phyloP scores from a whole-genome alignment of 2,113 vertebrate genomes.

The Eubucco bourcierii region DNA sequence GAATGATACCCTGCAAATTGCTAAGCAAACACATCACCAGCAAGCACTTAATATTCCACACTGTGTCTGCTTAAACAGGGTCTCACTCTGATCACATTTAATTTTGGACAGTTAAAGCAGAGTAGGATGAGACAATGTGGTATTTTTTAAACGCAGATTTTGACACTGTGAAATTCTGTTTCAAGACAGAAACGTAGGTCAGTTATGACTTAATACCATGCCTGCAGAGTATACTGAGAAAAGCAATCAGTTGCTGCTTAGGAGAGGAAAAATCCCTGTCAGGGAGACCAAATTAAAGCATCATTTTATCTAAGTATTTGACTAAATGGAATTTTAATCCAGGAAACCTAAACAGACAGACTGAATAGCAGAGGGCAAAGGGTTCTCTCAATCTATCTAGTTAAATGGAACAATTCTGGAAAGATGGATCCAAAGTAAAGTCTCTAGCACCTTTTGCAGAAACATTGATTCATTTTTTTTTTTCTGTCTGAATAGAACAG shows the following conservation, averaged over 20 bases:
- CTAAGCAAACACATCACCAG: constrained; percentile 41
- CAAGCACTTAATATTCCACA: neutral
- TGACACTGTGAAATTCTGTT: neutral
- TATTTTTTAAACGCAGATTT: neutral
- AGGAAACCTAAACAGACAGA: constrained; percentile 9
- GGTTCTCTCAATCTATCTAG: neutral
- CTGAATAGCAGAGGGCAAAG: neutral
- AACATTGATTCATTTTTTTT: neutral
- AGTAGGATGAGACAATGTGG: neutral
- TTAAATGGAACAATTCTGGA: constrained; percentile 17
- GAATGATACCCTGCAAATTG: constrained; percentile 48
- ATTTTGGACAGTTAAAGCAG: neutral
- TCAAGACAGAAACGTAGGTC: neutral
- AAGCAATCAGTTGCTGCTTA: neutral
- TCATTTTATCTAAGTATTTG: constrained; percentile 21
- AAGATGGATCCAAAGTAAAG: neutral
- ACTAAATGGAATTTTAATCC: constrained; percentile 41
- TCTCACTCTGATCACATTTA: neutral
- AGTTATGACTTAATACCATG: neutral
- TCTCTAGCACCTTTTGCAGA: neutral
- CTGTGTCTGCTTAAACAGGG: neutral
- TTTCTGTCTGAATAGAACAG: neutral
- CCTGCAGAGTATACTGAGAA: neutral
- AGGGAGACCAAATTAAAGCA: constrained; percentile 7
- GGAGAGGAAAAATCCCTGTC: neutral